These are phyloP conservation scores for Megaustenia siamemsis DNA, from an alignment of 2,888 invertebrate species.

Conservation along the genomic window DNA sequence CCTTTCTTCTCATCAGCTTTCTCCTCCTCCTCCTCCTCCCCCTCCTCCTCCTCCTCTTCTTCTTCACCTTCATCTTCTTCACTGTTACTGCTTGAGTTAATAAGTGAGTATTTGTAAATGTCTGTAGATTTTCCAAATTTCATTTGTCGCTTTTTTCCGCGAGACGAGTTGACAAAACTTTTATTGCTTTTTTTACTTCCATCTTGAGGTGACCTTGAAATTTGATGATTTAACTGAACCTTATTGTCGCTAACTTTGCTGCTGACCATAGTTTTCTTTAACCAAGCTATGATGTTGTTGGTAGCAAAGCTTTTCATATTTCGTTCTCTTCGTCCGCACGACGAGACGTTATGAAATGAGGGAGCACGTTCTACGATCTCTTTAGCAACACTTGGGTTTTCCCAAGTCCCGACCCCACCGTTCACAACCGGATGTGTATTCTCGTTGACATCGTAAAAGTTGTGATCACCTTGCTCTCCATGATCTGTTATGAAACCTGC, in stretches of 20 bases:
- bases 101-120: constrained; percentile 17
- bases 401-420: background rate
- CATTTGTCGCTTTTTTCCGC: background rate
- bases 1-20: constrained; percentile 16
- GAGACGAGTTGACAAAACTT: background rate
- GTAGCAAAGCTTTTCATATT: background rate
- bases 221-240: background rate
- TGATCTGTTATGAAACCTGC: background rate
- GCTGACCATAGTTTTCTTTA: background rate
- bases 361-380: background rate
- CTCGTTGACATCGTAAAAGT: too few species aligned
- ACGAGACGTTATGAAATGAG: background rate
- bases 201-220: background rate
- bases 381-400: too few species aligned
- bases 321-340: background rate
- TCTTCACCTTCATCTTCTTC: constrained; percentile 36
- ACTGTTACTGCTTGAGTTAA: background rate
- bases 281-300: background rate
- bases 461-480: background rate
- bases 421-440: background rate
- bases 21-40: background rate
- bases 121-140: background rate
- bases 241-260: background rate
- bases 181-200: background rate
- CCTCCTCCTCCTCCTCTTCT: constrained; percentile 13